Evolutionary conservation across 1,140 invertebrate genomes (phyloP), one percentile per base, ranked within the genome.

Genomic region (Brachionus calyciflorus): DNA sequence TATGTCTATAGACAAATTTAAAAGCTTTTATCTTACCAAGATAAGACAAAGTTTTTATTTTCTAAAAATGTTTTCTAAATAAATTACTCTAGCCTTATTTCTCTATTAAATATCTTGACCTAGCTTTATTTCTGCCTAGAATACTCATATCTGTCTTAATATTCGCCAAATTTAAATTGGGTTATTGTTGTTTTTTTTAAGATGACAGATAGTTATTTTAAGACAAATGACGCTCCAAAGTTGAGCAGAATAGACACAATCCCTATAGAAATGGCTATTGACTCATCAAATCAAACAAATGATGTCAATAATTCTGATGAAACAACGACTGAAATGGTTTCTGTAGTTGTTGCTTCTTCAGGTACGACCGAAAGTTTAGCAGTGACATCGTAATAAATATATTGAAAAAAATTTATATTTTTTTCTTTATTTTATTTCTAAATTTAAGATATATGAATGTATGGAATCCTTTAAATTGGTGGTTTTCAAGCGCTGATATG

Each of bases 31-130:
- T n/a, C n/a, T n/a, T n/a, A n/a, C n/a, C n/a, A n/a, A n/a, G n/a
- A n/a, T n/a, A n/a, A n/a, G n/a, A n/a, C n/a, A n/a, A n/a, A n/a
- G n/a, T n/a, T n/a, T n/a, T n/a, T n/a, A n/a, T n/a, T n/a, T 60
- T 49, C 3, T 24, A 19, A 21, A 78, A 80, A 65, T 77, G 26
- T 17, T 40, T 12, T 28, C 68, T 41, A 28, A 46, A 30, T 76
- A 57, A 55, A 21, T 28, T 37, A 44, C 51, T 63, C 26, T 30
- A 33, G n/a, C n/a, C n/a, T n/a, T n/a, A n/a, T n/a, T n/a, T n/a
- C n/a, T n/a, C n/a, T n/a, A n/a, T n/a, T n/a, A n/a, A n/a, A n/a
- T n/a, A n/a, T n/a, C n/a, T n/a, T n/a, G n/a, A n/a, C n/a, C n/a
- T n/a, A n/a, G n/a, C n/a, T n/a, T n/a, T n/a, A n/a, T n/a, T n/a